Evolutionary conservation across 2,797 vertebrate genomes (phyloP), one percentile per base, ranked within the genome.

Genomic region (Takifugu ocellatus): DNA sequence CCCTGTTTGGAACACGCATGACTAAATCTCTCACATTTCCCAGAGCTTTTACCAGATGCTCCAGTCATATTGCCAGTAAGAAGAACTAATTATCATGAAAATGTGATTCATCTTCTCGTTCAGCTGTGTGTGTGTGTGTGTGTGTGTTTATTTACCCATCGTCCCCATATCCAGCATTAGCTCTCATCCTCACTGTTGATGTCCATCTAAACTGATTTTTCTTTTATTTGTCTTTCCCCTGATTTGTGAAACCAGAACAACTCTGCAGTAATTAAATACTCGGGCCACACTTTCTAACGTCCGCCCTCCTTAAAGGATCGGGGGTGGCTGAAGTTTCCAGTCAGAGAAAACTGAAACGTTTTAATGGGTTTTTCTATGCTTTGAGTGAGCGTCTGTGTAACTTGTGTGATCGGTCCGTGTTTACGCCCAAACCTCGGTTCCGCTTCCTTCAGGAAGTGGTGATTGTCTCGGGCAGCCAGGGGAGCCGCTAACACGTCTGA

Each of bases 181-280:
- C 70, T 42, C 63, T 65, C 46, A 29, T 36, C n/a, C 53, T 68
- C 39, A 47, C 49, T 11, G 43, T 57, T 56, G 80, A 75, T 59
- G 48, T 51, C 55, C 62, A 17, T 79, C 54, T 63, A 71, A 79
- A 78, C 55, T 43, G 59, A 56, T 73, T 81, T 78, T 61, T 75
- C 36, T 53, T 60, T 45, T 72, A 55, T 69, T 64, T 39, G 36
- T 39, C 51, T 65, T 59, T 50, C 54, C 57, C 59, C 29, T 26
- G 25, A n/a, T 56, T 39, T 60, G 50, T 58, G 29, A 39, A 14
- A 39, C 8, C 36, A 39, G 36, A 39, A 39, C 11, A 12, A 14
- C 12, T 61, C 61, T 27, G 61, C 66, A 64, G 61, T 53, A 83
- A 83, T 81, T 74, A 70, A 21, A 77, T 72, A 12, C n/a, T 45